Percentiles rank a stretch among this genome's conserved stretches.
Evolutionary conservation across 2,113 vertebrate genomes (phyloP).

Genomic region (Athene noctua): DNA sequence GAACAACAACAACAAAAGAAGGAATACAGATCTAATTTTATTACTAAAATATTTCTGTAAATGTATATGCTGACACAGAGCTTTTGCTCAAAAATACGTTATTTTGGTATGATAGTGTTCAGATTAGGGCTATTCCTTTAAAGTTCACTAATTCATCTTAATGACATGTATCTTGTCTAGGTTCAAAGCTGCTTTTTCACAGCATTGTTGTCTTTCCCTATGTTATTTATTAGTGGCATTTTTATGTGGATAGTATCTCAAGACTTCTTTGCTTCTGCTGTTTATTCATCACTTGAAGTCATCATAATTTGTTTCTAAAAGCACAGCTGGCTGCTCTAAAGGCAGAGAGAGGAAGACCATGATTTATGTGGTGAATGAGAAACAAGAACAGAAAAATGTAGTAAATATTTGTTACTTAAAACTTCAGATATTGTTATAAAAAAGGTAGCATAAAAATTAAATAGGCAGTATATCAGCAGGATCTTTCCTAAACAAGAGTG

Average conservation of each 20-base stretch:
- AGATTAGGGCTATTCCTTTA: background rate
- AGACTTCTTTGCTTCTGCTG: slow-evolving; percentile 32
- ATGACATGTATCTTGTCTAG: background rate
- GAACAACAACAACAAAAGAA: background rate
- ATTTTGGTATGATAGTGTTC: background rate
- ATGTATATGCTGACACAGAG: background rate
- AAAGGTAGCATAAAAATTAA: slow-evolving; percentile 47
- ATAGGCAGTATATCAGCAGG: slow-evolving; percentile 37
- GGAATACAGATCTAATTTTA: background rate
- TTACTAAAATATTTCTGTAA: background rate
- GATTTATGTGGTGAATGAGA: slow-evolving; percentile 30
- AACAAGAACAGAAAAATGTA: slow-evolving; percentile 20
- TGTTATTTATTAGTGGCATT: slow-evolving; percentile 23
- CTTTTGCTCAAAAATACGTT: background rate
- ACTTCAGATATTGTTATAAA: slow-evolving; percentile 19
- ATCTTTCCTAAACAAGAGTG: slow-evolving; percentile 6
- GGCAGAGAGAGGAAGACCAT: slow-evolving; percentile 20
- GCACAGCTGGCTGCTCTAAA: slow-evolving; percentile 41
- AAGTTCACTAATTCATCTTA: background rate
- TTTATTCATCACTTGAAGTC: slow-evolving; percentile 41
- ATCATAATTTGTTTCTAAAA: slow-evolving; percentile 49
- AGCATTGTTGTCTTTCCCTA: background rate
- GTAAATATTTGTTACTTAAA: slow-evolving; percentile 29
- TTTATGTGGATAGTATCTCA: slow-evolving; percentile 12
- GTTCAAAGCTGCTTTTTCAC: background rate